Evolutionary conservation across 2,888 invertebrate species (phyloP), one percentile per base, ranked within the genome.

Genomic region (Tetheella fluctuosa): DNA sequence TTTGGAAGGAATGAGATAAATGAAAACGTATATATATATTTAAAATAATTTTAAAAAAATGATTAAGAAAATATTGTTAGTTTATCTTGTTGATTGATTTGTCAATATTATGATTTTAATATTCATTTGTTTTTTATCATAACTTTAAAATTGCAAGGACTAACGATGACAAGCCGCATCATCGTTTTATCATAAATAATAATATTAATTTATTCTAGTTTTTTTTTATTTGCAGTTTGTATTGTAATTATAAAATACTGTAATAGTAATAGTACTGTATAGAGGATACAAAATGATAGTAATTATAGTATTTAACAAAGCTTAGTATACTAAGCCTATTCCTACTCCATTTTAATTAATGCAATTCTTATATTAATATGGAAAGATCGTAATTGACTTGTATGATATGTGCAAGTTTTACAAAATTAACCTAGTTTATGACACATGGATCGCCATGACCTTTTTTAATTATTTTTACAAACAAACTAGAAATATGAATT

Each of bases 401-500:
- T 53, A 71, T 62, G 67, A 54, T 59, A 62, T 60, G 65, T 63
- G 69, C 68, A 59, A 70, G 74, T 68, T 17, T 34, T 59, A 54
- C 52, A 59, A 61, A 68, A 59, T 58, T 67, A 70, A 65, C 68
- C 73, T 66, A 74, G 54, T 68, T 71, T 67, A 34, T 74, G 71
- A 68, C 71, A 64, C 48, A 48, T 23, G 1, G 48, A 52, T 58
- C 23, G 37, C 52, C 42, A 23, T 70, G 70, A 68, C 72, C 70
- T 73, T 67, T 69, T 42, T 48, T 64, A 62, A 67, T 62, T 62
- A 57, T 66, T 62, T 61, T 54, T 15, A 56, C 42, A 67, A 61
- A 66, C 55, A 61, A 34, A 63, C 59, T n/a, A n/a, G n/a, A n/a
- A n/a, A 60, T 8, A 34, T 13, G 13, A 8, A 34, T 34, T 34